phyloP scores from a whole-genome alignment of 2,113 vertebrate genomes.

The Tapirus terrestris region DNA sequence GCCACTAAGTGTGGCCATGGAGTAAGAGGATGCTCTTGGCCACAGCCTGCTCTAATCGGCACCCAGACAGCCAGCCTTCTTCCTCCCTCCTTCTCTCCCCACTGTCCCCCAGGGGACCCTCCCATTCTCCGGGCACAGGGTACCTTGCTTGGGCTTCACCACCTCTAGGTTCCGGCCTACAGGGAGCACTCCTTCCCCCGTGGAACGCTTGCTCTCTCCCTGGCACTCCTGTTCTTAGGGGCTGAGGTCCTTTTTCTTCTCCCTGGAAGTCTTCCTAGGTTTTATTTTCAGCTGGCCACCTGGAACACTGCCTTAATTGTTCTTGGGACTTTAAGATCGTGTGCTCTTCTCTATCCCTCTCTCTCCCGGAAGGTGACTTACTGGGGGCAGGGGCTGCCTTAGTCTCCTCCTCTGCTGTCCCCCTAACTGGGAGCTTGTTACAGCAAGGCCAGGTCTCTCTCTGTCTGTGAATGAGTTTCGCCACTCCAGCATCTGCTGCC shows the following conservation, averaged over 20 bases:
- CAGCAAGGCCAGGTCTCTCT: neutral
- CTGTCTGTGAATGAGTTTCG: neutral
- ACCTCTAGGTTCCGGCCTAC: neutral
- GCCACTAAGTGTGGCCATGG: slow-evolving; percentile 70
- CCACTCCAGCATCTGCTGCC: neutral
- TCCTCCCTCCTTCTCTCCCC: neutral
- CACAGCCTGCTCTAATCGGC: neutral
- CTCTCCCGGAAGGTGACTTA: neutral
- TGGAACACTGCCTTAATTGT: neutral
- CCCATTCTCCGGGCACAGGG: neutral
- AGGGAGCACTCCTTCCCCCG: neutral
- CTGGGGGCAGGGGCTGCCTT: neutral
- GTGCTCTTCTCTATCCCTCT: neutral
- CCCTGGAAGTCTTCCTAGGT: neutral
- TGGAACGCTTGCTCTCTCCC: fast-evolving
- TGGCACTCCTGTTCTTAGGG: neutral
- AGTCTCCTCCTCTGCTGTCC: neutral
- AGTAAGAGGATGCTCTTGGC: slow-evolving; percentile 74
- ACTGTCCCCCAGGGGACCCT: neutral
- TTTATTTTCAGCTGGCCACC: neutral
- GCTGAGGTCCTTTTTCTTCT: neutral
- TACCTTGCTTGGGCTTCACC: neutral
- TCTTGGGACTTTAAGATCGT: neutral
- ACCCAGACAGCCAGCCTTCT: slow-evolving; percentile 41
- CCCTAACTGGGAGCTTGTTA: neutral